A percentile compares a stretch with the other conserved stretches of the same genome.
Conservation (phyloP, 1,140 invertebrate species). For the Lordiphosa mommai region DNA sequence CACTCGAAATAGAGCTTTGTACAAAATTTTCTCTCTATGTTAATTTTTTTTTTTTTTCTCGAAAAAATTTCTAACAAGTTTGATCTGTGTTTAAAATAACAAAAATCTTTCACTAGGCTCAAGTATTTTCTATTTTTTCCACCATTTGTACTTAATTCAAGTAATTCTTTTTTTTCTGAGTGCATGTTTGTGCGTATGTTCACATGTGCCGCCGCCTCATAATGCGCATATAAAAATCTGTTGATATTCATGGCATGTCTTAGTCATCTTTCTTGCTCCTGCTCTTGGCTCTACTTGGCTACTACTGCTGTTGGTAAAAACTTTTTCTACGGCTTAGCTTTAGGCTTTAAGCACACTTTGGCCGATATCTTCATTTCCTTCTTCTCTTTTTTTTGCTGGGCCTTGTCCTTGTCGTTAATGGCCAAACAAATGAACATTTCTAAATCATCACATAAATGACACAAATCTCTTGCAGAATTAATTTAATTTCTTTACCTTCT, state of each 20-base stretch:
- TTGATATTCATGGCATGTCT: constrained; percentile 61
- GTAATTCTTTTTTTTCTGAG: too few relatives aligned
- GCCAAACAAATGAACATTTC: constrained; percentile 33
- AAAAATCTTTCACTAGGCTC: too few relatives aligned
- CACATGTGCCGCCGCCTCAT: too few relatives aligned
- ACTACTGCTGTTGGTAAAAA: constrained; percentile 1
- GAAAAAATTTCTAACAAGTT: too few relatives aligned
- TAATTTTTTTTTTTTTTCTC: too few relatives aligned
- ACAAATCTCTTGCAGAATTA: constrained; percentile 9
- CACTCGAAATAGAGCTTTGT: too few relatives aligned
- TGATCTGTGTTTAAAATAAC: too few relatives aligned
- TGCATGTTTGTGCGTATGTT: not conserved
- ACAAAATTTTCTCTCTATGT: too few relatives aligned
- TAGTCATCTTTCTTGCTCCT: not conserved
- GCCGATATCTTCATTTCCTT: constrained; percentile 18
- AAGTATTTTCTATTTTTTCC: too few relatives aligned
- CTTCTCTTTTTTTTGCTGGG: not conserved
- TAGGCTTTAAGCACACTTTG: constrained; percentile 33
- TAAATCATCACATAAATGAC: not conserved
- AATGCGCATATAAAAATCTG: constrained; percentile 4
- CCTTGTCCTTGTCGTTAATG: constrained; percentile 19
- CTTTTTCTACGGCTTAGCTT: constrained; percentile 41
- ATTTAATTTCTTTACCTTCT: constrained; percentile 27
- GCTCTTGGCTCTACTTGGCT: too few relatives aligned
- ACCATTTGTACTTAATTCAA: too few relatives aligned